phyloP scores from a whole-genome alignment of 2,888 invertebrate genomes.

The Pseudococcus longispinus region DNA sequence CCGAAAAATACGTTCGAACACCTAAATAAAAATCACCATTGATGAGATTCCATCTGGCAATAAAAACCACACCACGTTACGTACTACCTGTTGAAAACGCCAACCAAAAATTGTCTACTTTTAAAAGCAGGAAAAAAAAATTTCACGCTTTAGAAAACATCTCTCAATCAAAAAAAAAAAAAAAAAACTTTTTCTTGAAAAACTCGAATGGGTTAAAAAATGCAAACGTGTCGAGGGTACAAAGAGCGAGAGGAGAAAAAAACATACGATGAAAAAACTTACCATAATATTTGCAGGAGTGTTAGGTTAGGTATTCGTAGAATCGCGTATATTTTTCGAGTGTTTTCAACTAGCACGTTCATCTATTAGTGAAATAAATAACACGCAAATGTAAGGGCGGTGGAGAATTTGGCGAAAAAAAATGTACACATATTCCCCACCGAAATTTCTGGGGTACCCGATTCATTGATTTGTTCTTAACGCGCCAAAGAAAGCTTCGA shows the following conservation, averaged over 20 bases:
- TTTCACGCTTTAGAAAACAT: background rate
- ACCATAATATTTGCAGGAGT: background rate
- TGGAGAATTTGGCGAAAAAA: conserved; percentile 27
- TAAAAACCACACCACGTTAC: background rate
- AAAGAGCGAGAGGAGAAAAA: background rate
- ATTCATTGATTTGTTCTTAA: conserved; percentile 55
- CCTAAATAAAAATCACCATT: background rate
- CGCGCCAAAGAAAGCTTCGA: background rate
- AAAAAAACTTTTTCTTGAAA: background rate
- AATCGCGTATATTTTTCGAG: background rate
- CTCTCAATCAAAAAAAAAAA: background rate
- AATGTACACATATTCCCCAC: conserved; percentile 45
- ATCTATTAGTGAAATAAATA: conserved; percentile 25
- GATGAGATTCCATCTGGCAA: background rate
- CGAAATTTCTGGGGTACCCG: conserved; percentile 48
- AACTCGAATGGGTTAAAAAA: background rate
- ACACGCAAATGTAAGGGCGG: conserved; percentile 26
- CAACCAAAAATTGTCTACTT: background rate
- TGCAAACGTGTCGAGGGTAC: background rate
- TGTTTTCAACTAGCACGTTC: conserved; percentile 29
- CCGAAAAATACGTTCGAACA: background rate
- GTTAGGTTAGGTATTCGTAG: background rate
- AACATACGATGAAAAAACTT: background rate
- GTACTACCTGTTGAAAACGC: conserved; percentile 31
- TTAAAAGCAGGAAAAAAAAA: background rate